Percentiles rank a stretch among this genome's conserved stretches.
Conservation (phyloP, 2,113 vertebrate genomes). For the Mionectes macconnelli region DNA sequence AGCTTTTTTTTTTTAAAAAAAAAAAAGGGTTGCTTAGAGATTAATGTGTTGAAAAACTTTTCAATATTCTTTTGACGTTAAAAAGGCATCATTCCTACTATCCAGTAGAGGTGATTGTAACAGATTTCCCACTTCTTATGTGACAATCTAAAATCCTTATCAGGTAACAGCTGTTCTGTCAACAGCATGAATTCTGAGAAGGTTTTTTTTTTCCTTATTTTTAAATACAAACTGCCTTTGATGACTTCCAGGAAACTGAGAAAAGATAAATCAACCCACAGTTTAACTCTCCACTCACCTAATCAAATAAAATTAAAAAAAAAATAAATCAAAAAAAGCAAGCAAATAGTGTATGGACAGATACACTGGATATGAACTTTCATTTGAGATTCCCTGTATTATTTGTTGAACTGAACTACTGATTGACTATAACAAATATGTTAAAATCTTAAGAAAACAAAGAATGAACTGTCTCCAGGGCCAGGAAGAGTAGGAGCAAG, state of each 20-base stretch:
- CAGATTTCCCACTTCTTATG: background rate
- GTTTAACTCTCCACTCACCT: background rate
- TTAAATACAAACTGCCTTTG: background rate
- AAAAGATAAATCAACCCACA: background rate
- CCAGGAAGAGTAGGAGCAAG: background rate
- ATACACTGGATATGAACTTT: background rate
- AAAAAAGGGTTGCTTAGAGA: background rate
- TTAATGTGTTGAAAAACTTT: background rate
- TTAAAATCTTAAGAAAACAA: background rate
- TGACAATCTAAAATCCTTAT: background rate
- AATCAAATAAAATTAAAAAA: background rate
- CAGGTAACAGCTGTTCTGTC: background rate
- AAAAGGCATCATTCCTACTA: background rate
- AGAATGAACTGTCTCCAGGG: background rate
- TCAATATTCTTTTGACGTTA: background rate
- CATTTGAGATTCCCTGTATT: background rate
- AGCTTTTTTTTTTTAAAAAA: background rate
- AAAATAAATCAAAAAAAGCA: background rate
- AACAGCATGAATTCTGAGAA: background rate
- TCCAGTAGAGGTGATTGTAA: background rate
- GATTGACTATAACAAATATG: background rate
- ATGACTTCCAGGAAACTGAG: background rate
- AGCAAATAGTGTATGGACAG: background rate
- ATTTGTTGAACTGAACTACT: background rate
- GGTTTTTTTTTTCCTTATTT: background rate